Evolutionary conservation across 23 tunicate species (phyloP).

Genomic region (Botrylloides violaceus): DNA sequence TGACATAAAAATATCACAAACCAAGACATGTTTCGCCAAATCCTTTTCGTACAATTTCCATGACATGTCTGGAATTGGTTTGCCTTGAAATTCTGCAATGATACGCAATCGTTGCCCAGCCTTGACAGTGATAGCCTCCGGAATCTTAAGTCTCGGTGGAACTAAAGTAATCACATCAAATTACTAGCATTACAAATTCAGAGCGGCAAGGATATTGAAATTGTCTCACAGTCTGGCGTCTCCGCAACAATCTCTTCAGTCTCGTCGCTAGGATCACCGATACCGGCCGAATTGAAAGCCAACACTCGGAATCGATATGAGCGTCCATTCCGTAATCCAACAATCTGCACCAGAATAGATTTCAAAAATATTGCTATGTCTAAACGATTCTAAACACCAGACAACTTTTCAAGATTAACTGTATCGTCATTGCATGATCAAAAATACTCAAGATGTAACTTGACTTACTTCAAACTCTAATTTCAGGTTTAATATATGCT

Average conservation of each 20-base stretch:
- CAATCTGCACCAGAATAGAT: conserved; percentile 3
- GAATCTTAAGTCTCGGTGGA: conserved; percentile 8
- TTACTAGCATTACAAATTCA: not conserved
- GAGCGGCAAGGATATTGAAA: no score
- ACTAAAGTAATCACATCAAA: not conserved
- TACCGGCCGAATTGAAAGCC: conserved; percentile 35
- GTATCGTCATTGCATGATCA: no score
- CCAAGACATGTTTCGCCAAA: not conserved
- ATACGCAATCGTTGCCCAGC: conserved; percentile 26
- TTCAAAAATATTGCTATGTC: not conserved
- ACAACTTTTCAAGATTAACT: not conserved
- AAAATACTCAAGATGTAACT: no score
- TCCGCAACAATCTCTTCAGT: conserved; percentile 7
- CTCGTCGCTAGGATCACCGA: conserved; percentile 23
- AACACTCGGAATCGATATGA: conserved; percentile 19
- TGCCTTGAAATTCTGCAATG: conserved; percentile 19
- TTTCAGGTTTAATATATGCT: no score
- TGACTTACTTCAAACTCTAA: no score
- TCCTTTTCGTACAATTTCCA: conserved; percentile 23
- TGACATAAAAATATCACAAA: not conserved
- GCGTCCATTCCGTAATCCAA: conserved; percentile 23
- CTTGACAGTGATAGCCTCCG: conserved; percentile 19
- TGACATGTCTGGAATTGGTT: conserved; percentile 27
- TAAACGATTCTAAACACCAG: not conserved
- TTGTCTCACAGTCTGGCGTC: conserved; percentile 26